Evolutionary conservation across 2,888 invertebrate species (phyloP).

Genomic region (Macropis europaea): DNA sequence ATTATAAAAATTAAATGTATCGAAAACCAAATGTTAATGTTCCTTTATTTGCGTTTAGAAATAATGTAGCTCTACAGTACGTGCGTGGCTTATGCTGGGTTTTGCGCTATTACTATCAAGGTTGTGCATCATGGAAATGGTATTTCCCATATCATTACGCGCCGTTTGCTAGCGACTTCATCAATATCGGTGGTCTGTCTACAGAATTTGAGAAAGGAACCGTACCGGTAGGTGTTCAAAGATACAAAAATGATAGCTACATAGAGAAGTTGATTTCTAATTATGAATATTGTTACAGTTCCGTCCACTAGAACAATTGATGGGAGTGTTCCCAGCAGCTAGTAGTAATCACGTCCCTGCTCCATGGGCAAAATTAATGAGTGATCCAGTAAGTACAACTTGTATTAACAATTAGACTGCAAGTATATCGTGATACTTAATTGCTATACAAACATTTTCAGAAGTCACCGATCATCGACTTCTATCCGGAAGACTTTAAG

Average conservation of each 20-base stretch:
- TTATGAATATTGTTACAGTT: slow-evolving; percentile 83
- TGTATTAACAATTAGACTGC: background rate
- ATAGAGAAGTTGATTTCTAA: background rate
- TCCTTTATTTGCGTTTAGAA: slow-evolving; percentile 28
- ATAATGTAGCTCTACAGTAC: slow-evolving; percentile 94
- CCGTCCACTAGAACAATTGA: slow-evolving; percentile 97
- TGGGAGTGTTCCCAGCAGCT: slow-evolving; percentile 99
- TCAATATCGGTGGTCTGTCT: slow-evolving; percentile 92
- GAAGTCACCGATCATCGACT: slow-evolving; percentile 97
- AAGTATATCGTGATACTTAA: background rate
- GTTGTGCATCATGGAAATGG: slow-evolving; percentile 99
- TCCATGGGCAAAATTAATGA: slow-evolving; percentile 97
- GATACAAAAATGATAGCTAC: background rate
- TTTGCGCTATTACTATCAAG: slow-evolving; percentile 98
- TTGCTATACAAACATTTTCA: slow-evolving; percentile 8
- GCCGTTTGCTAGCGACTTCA: slow-evolving; percentile 99
- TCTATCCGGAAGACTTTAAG: slow-evolving; percentile 98
- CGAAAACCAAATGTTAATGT: background rate
- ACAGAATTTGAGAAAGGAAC: slow-evolving; percentile 94
- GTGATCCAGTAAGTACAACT: slow-evolving; percentile 85
- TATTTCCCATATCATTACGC: slow-evolving; percentile 99
- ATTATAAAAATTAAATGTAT: background rate
- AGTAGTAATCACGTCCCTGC: slow-evolving; percentile 95
- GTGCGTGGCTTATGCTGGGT: slow-evolving; percentile 99
- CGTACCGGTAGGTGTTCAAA: slow-evolving; percentile 86